phyloP scores from a whole-genome alignment of 2,113 vertebrate species.

The Podocnemis expansa region DNA sequence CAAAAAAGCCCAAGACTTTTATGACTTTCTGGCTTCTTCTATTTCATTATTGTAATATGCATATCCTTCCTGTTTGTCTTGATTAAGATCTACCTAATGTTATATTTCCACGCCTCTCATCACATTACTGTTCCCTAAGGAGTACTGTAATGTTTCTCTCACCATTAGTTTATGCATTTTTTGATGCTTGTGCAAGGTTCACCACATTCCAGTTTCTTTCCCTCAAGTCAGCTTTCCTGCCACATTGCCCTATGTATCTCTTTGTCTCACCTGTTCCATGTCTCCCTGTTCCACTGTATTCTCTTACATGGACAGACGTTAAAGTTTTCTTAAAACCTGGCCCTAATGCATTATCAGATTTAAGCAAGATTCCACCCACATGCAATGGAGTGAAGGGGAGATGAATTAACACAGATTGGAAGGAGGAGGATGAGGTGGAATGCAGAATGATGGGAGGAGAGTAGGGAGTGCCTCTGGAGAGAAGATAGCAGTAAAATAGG shows the following conservation, averaged over 20 bases:
- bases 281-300: neutral
- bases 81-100: neutral
- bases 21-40: neutral
- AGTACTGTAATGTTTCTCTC: neutral
- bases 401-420: neutral
- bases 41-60: neutral
- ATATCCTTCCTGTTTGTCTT: neutral
- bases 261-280: neutral
- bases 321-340: neutral
- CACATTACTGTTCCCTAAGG: neutral
- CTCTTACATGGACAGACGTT: neutral
- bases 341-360: neutral
- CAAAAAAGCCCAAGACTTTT: neutral
- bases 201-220: neutral
- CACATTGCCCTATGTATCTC: neutral
- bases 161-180: neutral
- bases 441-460: neutral
- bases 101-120: neutral
- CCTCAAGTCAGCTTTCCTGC: neutral
- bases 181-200: neutral
- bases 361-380: neutral
- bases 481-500: fast-evolving
- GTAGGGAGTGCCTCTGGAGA: neutral
- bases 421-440: neutral
- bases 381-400: neutral